Conservation (phyloP, 2,888 invertebrate species). For the Pammene aurita region DNA sequence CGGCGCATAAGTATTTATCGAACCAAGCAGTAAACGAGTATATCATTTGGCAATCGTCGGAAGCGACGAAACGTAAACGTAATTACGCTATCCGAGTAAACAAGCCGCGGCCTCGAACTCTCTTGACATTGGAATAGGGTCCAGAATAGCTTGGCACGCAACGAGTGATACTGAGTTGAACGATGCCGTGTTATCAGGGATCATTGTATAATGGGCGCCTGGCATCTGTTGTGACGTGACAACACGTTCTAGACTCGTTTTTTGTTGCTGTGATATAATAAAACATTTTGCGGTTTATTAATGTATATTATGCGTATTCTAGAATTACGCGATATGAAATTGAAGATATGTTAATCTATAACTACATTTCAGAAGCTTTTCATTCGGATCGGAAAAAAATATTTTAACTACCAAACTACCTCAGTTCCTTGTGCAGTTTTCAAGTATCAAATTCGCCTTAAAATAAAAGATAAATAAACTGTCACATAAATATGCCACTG, state of each 20-base stretch:
- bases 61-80: constrained; percentile 55
- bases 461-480: too few relatives aligned
- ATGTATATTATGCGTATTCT: background rate
- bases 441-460: too few relatives aligned
- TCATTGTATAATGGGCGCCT: constrained; percentile 47
- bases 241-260: constrained; percentile 33
- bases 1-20: constrained; percentile 19
- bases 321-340: background rate
- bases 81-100: constrained; percentile 63
- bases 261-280: constrained; percentile 22
- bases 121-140: constrained; percentile 58
- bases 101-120: constrained; percentile 69
- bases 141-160: constrained; percentile 53
- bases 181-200: constrained; percentile 46
- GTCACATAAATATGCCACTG: too few relatives aligned
- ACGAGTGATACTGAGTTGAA: constrained; percentile 35
- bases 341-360: too few relatives aligned
- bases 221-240: constrained; percentile 37
- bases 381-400: too few relatives aligned
- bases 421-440: too few relatives aligned
- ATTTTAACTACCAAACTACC: too few relatives aligned
- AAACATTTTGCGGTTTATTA: background rate
- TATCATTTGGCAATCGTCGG: constrained; percentile 65
- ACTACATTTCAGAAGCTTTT: too few relatives aligned
- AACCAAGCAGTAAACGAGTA: constrained; percentile 41